A percentile compares a stretch with the other conserved stretches of the same genome.
These are phyloP conservation scores for Pseudobourletiella spinata DNA, from an alignment of 1,140 invertebrate genomes.

Conservation along the genomic window DNA sequence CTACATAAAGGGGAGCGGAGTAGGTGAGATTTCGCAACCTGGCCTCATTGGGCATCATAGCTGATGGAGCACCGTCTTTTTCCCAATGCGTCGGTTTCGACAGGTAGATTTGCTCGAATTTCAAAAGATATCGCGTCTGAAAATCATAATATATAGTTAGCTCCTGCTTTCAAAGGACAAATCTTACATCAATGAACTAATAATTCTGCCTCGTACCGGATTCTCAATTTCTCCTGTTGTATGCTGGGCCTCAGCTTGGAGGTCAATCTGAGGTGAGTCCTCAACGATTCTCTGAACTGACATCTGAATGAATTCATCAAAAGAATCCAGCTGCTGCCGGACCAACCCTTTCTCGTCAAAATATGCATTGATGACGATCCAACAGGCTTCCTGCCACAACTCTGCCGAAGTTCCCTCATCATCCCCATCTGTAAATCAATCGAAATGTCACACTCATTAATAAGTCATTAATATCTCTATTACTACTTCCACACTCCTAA, in stretches of 20 bases:
- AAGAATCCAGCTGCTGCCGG: constrained; percentile 97
- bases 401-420: constrained; percentile 86
- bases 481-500: background rate
- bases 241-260: constrained; percentile 96
- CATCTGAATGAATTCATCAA: constrained; percentile 99
- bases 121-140: constrained; percentile 75
- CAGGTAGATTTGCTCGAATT: constrained; percentile 98
- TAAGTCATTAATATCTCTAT: background rate
- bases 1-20: constrained; percentile 95
- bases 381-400: constrained; percentile 98
- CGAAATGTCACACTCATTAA: background rate
- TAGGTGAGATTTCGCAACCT: constrained; percentile 80
- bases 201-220: constrained; percentile 51
- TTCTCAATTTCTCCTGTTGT: constrained; percentile 82
- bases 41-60: constrained; percentile 99
- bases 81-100: constrained; percentile 99
- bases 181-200: background rate
- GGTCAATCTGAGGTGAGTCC: constrained; percentile 92
- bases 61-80: constrained; percentile 94
- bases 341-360: constrained; percentile 99
- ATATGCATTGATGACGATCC: constrained; percentile 99
- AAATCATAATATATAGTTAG: constrained; percentile 34
- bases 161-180: background rate
- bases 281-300: constrained; percentile 98
- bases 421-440: constrained; percentile 52